phyloP scores from a whole-genome alignment of 2,888 invertebrate genomes.

The Tenodera sinensis region DNA sequence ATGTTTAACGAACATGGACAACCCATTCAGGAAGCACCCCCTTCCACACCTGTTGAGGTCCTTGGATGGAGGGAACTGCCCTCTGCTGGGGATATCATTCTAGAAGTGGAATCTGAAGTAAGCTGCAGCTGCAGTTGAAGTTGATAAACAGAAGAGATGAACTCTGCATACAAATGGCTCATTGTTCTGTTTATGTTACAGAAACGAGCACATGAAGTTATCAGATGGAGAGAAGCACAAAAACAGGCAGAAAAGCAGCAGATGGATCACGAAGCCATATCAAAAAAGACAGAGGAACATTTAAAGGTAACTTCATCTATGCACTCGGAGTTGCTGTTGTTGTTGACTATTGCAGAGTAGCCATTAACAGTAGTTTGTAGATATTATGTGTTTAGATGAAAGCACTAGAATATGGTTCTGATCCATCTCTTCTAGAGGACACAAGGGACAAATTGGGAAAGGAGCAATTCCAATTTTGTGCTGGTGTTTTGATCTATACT shows the following conservation, averaged over 20 bases:
- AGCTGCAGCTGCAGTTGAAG: slow-evolving; percentile 21
- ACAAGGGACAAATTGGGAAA: too few relatives aligned
- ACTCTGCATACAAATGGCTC: neutral
- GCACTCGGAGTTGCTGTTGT: too few relatives aligned
- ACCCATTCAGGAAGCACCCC: slow-evolving; percentile 63
- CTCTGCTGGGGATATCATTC: slow-evolving; percentile 78
- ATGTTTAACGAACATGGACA: slow-evolving; percentile 76
- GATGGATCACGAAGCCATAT: slow-evolving; percentile 59
- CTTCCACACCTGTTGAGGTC: slow-evolving; percentile 78
- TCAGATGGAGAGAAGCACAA: slow-evolving; percentile 60
- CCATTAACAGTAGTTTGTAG: too few relatives aligned
- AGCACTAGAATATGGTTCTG: too few relatives aligned
- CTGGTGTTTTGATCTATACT: too few relatives aligned
- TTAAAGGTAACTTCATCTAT: slow-evolving; percentile 41
- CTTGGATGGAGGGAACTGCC: slow-evolving; percentile 91
- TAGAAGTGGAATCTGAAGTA: slow-evolving; percentile 78
- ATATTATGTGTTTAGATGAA: too few relatives aligned
- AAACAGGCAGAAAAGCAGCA: slow-evolving; percentile 60
- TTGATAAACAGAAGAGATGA: neutral
- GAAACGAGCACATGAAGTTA: slow-evolving; percentile 64
- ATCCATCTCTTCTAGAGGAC: too few relatives aligned
- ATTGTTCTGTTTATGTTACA: slow-evolving; percentile 38
- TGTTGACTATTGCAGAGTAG: too few relatives aligned
- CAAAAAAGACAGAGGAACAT: slow-evolving; percentile 63
- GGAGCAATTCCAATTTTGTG: too few relatives aligned